These are phyloP conservation scores for Willisornis vidua DNA, from an alignment of 2,113 vertebrate species.

Conservation along the genomic window DNA sequence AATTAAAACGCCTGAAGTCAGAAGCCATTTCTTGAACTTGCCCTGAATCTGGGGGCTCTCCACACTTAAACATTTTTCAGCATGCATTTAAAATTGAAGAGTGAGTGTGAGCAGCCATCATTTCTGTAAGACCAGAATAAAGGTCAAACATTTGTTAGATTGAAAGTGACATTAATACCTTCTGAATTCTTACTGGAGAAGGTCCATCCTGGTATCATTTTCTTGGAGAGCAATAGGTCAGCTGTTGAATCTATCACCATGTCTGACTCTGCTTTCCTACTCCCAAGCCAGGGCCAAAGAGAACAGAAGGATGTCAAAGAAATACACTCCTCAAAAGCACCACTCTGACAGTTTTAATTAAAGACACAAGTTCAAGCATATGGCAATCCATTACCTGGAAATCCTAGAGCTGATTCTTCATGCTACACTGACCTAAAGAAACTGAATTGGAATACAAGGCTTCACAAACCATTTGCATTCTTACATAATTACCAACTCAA, in stretches of 20 bases:
- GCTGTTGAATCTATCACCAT: not conserved
- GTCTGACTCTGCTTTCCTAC: not conserved
- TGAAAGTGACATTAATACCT: slow-evolving; percentile 37
- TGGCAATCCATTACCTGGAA: not conserved
- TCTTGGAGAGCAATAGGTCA: slow-evolving; percentile 49
- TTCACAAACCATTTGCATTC: not conserved
- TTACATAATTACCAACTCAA: not conserved
- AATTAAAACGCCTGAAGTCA: slow-evolving; percentile 50
- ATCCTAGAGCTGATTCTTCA: not conserved
- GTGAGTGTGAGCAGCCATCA: slow-evolving; percentile 22
- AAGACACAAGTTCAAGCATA: not conserved
- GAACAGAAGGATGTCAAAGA: not conserved
- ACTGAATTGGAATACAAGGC: not conserved
- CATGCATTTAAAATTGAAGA: slow-evolving; percentile 24
- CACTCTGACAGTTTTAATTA: not conserved
- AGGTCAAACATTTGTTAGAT: slow-evolving; percentile 66
- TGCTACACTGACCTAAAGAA: not conserved
- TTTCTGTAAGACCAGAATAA: slow-evolving; percentile 52
- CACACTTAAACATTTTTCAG: slow-evolving; percentile 3
- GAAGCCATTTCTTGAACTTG: slow-evolving; percentile 45
- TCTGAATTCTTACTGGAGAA: slow-evolving; percentile 43
- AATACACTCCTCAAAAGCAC: not conserved
- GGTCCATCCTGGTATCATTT: slow-evolving; percentile 50
- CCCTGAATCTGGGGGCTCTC: slow-evolving; percentile 6
- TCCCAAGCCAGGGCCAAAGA: not conserved